Evolutionary conservation across 2,888 invertebrate species (phyloP), one percentile per base, ranked within the genome.

Genomic region (Sarcophaga rosellei): DNA sequence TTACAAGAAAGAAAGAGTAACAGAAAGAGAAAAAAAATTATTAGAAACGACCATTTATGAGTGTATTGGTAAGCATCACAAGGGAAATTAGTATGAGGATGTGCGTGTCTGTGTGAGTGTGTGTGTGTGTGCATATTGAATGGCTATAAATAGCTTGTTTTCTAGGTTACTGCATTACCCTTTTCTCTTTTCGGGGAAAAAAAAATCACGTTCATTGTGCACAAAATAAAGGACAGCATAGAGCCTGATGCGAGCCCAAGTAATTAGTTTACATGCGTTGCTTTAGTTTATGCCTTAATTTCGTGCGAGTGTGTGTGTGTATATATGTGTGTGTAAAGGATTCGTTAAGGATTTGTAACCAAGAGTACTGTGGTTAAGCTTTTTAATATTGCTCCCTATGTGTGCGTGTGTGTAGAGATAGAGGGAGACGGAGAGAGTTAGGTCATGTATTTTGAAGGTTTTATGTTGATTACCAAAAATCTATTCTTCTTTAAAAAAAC

Each of bases 241-340:
- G 17, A 15, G 17, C 17, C 17, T 53, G 15, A 70, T 35, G 12
- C 59, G 12, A 76, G 68, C 72, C 75, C 75, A 76, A 86, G 73
- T 86, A 84, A 84, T 84, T 84, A 76, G 75, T 79, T 79, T 75
- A 74, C 68, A 74, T 68, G 76, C 68, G 80, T 65, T 75, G 35
- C 59, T 76, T 68, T 68, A 70, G 63, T 81, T 85, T 74, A 69
- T 81, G 65, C 45, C 69, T 47, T 47, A 44, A 62, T 62, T 74
- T 53, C 15, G 53, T 53, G 5, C 12, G 3, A 12, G 2, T 53
- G 53, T 53, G 17, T 4, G 15, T 53, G 17, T 53, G 15, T 12
- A 2, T 53, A 4, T 15, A 3, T 17, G 53, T 53, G 17, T 53
- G 15, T 4, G 17, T 53, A n/a, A n/a, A n/a, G n/a, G n/a, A n/a